Evolutionary conservation across 2,888 invertebrate genomes (phyloP).

Genomic region (Beris morrisii): DNA sequence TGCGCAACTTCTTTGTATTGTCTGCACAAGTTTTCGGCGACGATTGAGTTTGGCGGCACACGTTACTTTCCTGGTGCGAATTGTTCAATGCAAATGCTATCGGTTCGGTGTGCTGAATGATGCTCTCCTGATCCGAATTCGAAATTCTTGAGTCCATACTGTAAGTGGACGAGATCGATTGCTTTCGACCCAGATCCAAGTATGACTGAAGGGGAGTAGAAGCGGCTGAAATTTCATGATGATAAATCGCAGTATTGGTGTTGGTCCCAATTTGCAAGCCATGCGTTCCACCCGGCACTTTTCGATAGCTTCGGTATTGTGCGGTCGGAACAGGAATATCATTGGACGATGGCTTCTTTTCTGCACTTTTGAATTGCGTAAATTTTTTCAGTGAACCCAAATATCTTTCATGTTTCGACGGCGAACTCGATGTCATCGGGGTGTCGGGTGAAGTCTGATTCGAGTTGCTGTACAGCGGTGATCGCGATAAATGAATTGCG

Average conservation of each 20-base stretch:
- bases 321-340: slow-evolving; percentile 75
- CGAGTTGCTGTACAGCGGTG: background rate
- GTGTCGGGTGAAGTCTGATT: slow-evolving; percentile 41
- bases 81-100: background rate
- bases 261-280: slow-evolving; percentile 53
- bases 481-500: background rate
- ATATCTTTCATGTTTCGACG: slow-evolving; percentile 52
- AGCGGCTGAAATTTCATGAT: slow-evolving; percentile 12
- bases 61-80: background rate
- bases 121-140: slow-evolving; percentile 1
- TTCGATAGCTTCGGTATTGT: slow-evolving; percentile 74
- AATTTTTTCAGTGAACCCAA: slow-evolving; percentile 76
- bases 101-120: background rate
- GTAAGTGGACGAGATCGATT: slow-evolving; percentile 33
- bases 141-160: slow-evolving; percentile 30
- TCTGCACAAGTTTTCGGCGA: slow-evolving; percentile 19
- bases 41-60: background rate
- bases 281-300: slow-evolving; percentile 62
- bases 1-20: slow-evolving; percentile 52
- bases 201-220: slow-evolving; percentile 31
- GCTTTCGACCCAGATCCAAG: slow-evolving; percentile 25
- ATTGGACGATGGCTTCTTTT: slow-evolving; percentile 55
- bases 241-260: slow-evolving; percentile 43
- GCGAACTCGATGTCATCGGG: slow-evolving; percentile 45
- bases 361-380: slow-evolving; percentile 58